Percentiles rank a stretch among this genome's conserved stretches.
Evolutionary conservation across 2,888 invertebrate species (phyloP).

Genomic region (Opisthograptis luteolata): DNA sequence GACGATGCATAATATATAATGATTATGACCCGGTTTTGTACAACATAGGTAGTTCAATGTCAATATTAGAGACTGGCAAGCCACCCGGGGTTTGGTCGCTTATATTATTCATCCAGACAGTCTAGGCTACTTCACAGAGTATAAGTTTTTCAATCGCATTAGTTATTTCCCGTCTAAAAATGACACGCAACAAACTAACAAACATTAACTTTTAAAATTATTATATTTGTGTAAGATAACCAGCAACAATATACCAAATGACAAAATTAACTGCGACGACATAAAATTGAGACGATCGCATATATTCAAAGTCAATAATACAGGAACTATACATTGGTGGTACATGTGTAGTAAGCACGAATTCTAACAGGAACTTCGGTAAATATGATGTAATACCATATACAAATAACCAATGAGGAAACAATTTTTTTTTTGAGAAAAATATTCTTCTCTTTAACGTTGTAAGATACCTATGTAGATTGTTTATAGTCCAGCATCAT

Average conservation of each 20-base stretch:
- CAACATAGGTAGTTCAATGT: constrained; percentile 48
- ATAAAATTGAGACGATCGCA: constrained; percentile 2
- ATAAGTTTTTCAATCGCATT: too few species aligned
- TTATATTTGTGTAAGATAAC: too few species aligned
- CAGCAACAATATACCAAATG: too few species aligned
- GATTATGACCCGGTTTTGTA: constrained; percentile 47
- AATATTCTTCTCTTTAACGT: constrained; percentile 1
- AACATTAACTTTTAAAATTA: too few species aligned
- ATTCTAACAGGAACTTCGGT: constrained; percentile 3
- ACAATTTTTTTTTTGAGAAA: constrained; percentile 17
- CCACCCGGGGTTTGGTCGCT: too few species aligned
- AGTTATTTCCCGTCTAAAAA: too few species aligned
- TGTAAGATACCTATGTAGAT: too few species aligned
- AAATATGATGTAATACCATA: constrained; percentile 30
- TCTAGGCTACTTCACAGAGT: too few species aligned
- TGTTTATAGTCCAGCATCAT: not conserved
- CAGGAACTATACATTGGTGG: constrained; percentile 16
- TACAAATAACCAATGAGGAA: constrained; percentile 29
- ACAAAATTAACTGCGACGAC: too few species aligned
- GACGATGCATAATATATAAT: constrained; percentile 55
- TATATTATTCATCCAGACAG: too few species aligned
- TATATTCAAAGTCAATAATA: constrained; percentile 9
- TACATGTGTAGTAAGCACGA: constrained; percentile 10
- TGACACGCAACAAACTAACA: too few species aligned
- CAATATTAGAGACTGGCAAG: constrained; percentile 31